Evolutionary conservation across 2,113 vertebrate species (phyloP).

Genomic region (Neotoma lepida): DNA sequence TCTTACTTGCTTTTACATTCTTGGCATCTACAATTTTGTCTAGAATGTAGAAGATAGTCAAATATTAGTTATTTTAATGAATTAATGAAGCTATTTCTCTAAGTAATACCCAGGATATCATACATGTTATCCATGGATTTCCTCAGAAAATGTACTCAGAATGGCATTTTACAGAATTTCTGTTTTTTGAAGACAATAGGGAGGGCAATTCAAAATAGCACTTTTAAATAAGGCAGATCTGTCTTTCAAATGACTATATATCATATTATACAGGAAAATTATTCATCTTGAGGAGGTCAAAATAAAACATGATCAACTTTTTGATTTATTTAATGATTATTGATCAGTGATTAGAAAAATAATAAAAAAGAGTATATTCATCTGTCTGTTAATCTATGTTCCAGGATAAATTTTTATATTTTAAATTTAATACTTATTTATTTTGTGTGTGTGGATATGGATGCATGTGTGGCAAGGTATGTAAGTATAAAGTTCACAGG

Average conservation of each 20-base stretch:
- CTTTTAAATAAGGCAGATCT: not conserved
- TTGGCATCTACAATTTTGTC: not conserved
- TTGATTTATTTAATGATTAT: not conserved
- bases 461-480: not conserved
- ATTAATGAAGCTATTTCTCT: not conserved
- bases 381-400: not conserved
- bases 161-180: not conserved
- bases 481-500: not conserved
- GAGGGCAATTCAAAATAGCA: not conserved
- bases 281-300: not conserved
- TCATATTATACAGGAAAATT: not conserved
- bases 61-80: not conserved
- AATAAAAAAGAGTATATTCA: not conserved
- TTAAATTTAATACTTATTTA: not conserved
- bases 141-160: not conserved
- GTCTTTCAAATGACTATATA: not conserved
- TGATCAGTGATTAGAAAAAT: not conserved
- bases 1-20: not conserved
- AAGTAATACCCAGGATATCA: not conserved
- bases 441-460: not conserved
- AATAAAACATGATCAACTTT: not conserved
- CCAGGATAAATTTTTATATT: not conserved
- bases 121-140: not conserved
- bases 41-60: not conserved
- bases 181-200: not conserved